These are phyloP conservation scores for Calyptomena viridis DNA, from an alignment of 2,113 vertebrate species.

Conservation along the genomic window DNA sequence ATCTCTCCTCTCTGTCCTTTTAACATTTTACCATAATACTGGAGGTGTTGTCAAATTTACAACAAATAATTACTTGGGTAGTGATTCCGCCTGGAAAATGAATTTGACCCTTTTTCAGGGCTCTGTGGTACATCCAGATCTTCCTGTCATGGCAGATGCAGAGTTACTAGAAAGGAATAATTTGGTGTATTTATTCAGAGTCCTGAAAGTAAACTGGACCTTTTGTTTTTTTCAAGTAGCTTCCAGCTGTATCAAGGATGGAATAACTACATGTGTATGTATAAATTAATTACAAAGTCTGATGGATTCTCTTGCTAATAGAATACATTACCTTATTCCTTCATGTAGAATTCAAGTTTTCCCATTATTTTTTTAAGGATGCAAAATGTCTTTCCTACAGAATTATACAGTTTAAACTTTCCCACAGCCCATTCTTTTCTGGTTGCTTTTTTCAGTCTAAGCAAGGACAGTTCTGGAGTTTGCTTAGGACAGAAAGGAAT, in stretches of 20 bases:
- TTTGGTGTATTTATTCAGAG: not conserved
- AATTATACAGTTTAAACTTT: not conserved
- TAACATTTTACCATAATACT: not conserved
- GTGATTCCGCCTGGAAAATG: not conserved
- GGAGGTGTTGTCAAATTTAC: slow-evolving; percentile 45
- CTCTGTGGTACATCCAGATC: not conserved
- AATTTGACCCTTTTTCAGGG: not conserved
- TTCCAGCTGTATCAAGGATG: not conserved
- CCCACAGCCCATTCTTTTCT: not conserved
- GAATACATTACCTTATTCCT: fast-evolving
- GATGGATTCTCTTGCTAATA: not conserved
- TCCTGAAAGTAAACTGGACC: not conserved
- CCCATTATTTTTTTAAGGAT: not conserved
- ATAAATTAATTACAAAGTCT: not conserved
- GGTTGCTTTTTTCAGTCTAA: not conserved
- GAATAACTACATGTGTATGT: not conserved
- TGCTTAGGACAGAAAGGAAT: not conserved
- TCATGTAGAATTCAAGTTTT: not conserved
- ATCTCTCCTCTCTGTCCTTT: not conserved
- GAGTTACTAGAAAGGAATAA: not conserved
- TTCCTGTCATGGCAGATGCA: not conserved
- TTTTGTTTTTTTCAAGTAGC: not conserved
- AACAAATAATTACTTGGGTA: not conserved
- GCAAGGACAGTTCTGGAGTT: not conserved
- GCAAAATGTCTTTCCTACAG: not conserved